These are phyloP conservation scores for Ladona fulva DNA, from an alignment of 1,140 invertebrate species.

Conservation along the genomic window DNA sequence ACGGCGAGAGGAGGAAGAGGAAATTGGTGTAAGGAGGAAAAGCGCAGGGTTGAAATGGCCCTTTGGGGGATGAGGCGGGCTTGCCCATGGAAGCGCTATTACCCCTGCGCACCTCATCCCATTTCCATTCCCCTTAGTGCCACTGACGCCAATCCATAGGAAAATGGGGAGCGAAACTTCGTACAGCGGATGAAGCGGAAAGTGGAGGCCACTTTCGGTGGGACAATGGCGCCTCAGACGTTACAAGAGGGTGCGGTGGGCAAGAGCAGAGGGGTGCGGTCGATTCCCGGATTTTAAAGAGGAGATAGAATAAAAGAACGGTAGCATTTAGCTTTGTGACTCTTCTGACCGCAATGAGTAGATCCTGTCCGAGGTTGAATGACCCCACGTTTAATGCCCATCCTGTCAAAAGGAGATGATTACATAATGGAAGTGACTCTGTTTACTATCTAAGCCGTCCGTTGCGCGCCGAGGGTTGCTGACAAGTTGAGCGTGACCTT, in stretches of 20 bases:
- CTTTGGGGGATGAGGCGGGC: neutral
- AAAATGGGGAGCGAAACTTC: neutral
- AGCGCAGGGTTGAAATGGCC: neutral
- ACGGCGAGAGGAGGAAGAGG: neutral
- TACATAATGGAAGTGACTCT: neutral
- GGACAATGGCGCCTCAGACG: neutral
- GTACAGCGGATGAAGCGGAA: neutral
- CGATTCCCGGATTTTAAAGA: neutral
- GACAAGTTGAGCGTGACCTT: no score
- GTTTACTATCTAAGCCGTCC: no score
- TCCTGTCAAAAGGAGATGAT: neutral
- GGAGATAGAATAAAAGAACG: neutral
- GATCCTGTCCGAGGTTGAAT: neutral
- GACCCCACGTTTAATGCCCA: neutral
- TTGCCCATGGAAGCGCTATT: neutral
- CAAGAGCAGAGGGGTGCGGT: neutral
- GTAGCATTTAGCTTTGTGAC: neutral
- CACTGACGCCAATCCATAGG: neutral
- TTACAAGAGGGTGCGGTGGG: neutral
- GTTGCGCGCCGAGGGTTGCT: no score
- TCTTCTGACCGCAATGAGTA: neutral
- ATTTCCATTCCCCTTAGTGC: neutral
- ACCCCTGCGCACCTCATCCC: neutral
- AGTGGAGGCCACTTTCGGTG: neutral
- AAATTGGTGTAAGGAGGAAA: neutral